Evolutionary conservation across 2,888 invertebrate genomes (phyloP).

Genomic region (Allacma fusca): DNA sequence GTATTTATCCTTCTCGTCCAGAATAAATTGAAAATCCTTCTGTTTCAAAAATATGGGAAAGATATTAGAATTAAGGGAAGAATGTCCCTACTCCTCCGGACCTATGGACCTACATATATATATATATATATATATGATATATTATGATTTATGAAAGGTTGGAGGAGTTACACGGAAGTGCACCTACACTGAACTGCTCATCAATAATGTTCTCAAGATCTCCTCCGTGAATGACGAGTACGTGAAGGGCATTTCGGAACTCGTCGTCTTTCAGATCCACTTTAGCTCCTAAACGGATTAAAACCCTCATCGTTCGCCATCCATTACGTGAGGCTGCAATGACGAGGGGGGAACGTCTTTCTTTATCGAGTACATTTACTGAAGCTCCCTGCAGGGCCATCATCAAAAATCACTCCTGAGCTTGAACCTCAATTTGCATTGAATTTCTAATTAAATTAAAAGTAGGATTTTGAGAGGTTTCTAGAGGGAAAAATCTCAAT

Average conservation of each 20-base stretch:
- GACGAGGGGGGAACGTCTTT: slow-evolving; percentile 79
- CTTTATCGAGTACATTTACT: slow-evolving; percentile 80
- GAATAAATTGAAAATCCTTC: slow-evolving; percentile 43
- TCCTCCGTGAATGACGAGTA: slow-evolving; percentile 86
- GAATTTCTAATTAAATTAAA: no score
- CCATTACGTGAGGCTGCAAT: slow-evolving; percentile 83
- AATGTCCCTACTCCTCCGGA: no score
- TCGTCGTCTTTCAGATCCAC: slow-evolving; percentile 80
- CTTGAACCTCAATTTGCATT: no score
- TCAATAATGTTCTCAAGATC: slow-evolving; percentile 78
- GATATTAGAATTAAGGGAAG: no score
- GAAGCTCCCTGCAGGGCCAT: slow-evolving; percentile 79
- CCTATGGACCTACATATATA: no score
- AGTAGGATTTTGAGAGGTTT: no score
- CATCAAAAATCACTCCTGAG: neutral
- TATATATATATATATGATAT: no score
- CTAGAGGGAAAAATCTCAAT: slow-evolving; percentile 17
- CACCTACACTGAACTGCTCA: slow-evolving; percentile 64
- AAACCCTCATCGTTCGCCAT: slow-evolving; percentile 79
- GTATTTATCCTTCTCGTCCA: slow-evolving; percentile 49
- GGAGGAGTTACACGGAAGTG: neutral
- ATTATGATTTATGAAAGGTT: no score
- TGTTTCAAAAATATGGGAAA: slow-evolving; percentile 28
- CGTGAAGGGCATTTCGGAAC: slow-evolving; percentile 83
- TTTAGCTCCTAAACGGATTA: slow-evolving; percentile 79